phyloP scores from a whole-genome alignment of 2,888 invertebrate genomes.

The Zhuqinia jingwanae region DNA sequence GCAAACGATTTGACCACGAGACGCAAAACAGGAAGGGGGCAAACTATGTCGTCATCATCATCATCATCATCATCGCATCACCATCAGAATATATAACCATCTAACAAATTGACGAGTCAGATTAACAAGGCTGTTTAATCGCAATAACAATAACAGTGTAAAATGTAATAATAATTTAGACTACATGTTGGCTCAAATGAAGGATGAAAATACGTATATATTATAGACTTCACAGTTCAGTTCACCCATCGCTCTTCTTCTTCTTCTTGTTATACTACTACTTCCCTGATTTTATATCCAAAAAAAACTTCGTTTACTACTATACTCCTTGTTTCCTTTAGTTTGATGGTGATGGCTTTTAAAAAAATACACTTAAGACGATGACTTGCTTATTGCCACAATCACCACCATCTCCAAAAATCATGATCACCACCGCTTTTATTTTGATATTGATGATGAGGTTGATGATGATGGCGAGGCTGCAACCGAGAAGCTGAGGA shows the following conservation, averaged over 20 bases:
- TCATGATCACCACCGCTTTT: slow-evolving; percentile 47
- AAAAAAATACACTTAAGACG: slow-evolving; percentile 64
- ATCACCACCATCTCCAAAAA: slow-evolving; percentile 45
- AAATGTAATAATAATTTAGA: slow-evolving; percentile 48
- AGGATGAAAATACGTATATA: too few relatives aligned
- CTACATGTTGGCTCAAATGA: background rate
- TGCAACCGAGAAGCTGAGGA: slow-evolving; percentile 18
- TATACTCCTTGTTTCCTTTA: too few relatives aligned
- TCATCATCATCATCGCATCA: background rate
- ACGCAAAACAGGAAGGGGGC: background rate
- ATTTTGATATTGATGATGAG: slow-evolving; percentile 45
- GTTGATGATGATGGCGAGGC: slow-evolving; percentile 24
- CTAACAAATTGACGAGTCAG: slow-evolving; percentile 62
- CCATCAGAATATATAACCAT: slow-evolving; percentile 32
- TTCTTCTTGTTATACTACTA: background rate
- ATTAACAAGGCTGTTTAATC: slow-evolving; percentile 68
- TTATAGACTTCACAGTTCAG: slow-evolving; percentile 35
- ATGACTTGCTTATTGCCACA: slow-evolving; percentile 66
- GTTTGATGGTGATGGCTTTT: slow-evolving; percentile 42
- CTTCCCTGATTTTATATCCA: too few relatives aligned
- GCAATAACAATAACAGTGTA: slow-evolving; percentile 66
- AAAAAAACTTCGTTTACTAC: too few relatives aligned
- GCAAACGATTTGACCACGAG: background rate
- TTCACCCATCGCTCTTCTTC: slow-evolving; percentile 15
- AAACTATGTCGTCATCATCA: background rate